Percentiles rank a stretch among this genome's conserved stretches.
These are phyloP conservation scores for Sylvicola cinctus DNA, from an alignment of 2,888 invertebrate species.

Conservation along the genomic window DNA sequence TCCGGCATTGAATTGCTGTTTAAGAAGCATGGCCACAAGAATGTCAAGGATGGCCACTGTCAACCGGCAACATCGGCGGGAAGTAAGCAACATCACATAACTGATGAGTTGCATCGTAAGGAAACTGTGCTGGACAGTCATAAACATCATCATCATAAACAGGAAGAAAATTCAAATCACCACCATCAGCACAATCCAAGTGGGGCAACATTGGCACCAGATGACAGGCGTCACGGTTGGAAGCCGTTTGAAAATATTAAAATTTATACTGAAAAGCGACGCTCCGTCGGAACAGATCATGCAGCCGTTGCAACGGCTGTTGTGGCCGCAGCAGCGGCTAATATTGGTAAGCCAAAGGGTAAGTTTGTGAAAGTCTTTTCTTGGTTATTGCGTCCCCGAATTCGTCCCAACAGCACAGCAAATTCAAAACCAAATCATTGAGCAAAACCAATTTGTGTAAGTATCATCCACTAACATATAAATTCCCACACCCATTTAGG, in stretches of 20 bases:
- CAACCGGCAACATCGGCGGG: not conserved
- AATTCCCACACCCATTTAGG: no score
- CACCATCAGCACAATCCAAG: not conserved
- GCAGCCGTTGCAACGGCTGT: not conserved
- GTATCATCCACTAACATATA: no score
- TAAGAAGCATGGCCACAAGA: conserved; percentile 10
- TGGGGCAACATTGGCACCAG: not conserved
- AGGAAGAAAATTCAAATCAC: no score
- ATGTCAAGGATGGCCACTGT: conserved; percentile 7
- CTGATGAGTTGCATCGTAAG: conserved; percentile 1
- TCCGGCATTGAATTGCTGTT: conserved; percentile 11
- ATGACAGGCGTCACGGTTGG: conserved; percentile 9
- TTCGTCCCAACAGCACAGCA: no score
- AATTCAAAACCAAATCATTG: no score
- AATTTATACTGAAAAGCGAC: conserved; percentile 10
- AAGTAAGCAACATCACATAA: not conserved
- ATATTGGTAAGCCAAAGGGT: not conserved
- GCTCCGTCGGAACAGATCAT: conserved; percentile 1
- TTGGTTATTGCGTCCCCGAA: no score
- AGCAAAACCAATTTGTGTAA: no score
- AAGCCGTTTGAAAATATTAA: conserved; percentile 11
- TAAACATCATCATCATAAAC: not conserved
- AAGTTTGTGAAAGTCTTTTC: no score
- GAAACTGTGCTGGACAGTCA: not conserved
- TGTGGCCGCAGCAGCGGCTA: not conserved